Base-by-base conservation (phyloP, 2,888 invertebrate species). In the Blomia tropicalis region DNA sequence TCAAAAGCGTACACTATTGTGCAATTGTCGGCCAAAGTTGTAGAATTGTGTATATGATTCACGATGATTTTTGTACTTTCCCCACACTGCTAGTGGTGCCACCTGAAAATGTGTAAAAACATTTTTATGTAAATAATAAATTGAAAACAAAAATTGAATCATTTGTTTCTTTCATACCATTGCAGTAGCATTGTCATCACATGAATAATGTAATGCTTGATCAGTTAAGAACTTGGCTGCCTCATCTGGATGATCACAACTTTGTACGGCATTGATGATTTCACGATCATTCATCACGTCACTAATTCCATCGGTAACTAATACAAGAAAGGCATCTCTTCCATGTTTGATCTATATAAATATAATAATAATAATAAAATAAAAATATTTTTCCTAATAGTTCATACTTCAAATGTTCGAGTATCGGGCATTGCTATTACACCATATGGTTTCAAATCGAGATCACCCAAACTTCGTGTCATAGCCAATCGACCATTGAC, bases 31-130 rank as follows among this genome's bases (percentile, higher is more conserved):
- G 1, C 67, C 67, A 66, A 68, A 68, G 44, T 36, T 60, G 56
- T 66, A 66, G 1, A 63, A 47, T 2, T 64, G 63, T 30, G 65
- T 68, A 11, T 64, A 64, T 43, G 19, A 11, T 19, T 31, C 44
- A 14, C 53, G n/a, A 19, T 60, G 61, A 29, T 60, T 60, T 17
- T 23, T 19, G 27, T 31, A 60, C 23, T 60, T 60, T 27, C 61
- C 76, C 78, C 78, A 78, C 1, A 77, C 74, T 5, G 77, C 78
- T 64, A 78, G 74, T 3, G 78, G 78, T 4, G 78, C 70, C 17
- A 78, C 72, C n/a, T n/a, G n/a, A n/a, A n/a, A n/a, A n/a, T n/a
- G n/a, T n/a, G n/a, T n/a, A n/a, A n/a, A n/a, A n/a, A n/a, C n/a
- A n/a, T n/a, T n/a, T n/a, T n/a, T n/a, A n/a, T n/a, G n/a, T n/a